A percentile compares a stretch with the other conserved stretches of the same genome.
phyloP scores from a whole-genome alignment of 64 coral and sea anemone genomes.

The Pocillopora damicornis region DNA sequence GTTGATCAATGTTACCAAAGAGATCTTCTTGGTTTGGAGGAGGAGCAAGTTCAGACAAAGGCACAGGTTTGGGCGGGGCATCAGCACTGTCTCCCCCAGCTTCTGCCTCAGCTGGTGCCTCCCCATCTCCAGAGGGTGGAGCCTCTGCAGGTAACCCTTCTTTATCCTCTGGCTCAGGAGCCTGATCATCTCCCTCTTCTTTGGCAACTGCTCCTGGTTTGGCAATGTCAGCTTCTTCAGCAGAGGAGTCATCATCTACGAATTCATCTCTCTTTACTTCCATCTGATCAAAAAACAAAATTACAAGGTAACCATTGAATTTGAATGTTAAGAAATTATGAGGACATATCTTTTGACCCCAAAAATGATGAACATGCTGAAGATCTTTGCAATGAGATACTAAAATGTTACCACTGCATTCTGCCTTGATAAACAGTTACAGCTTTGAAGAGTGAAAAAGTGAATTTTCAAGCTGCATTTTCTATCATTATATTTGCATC shows the following conservation, averaged over 20 bases:
- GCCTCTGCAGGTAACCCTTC: conserved; percentile 54
- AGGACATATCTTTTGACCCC: too few species aligned
- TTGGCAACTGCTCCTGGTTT: conserved; percentile 56
- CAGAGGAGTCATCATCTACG: conserved; percentile 30
- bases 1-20: conserved; percentile 94
- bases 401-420: too few species aligned
- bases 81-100: background rate
- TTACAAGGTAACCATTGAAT: background rate
- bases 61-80: conserved; percentile 22
- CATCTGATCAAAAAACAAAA: conserved; percentile 35
- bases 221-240: conserved; percentile 23
- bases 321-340: background rate
- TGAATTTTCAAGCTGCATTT: too few species aligned
- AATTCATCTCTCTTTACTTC: conserved; percentile 79
- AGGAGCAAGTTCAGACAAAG: conserved; percentile 76
- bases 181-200: conserved; percentile 84
- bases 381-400: too few species aligned
- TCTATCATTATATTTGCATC: too few species aligned
- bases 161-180: conserved; percentile 62
- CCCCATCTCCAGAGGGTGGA: conserved; percentile 52
- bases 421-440: too few species aligned
- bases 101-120: conserved; percentile 7
- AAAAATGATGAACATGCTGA: too few species aligned
- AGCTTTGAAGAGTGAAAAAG: too few species aligned
- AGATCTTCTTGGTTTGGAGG: conserved; percentile 67